These are phyloP conservation scores for Philonicus albiceps DNA, from an alignment of 2,888 invertebrate species.

Conservation along the genomic window DNA sequence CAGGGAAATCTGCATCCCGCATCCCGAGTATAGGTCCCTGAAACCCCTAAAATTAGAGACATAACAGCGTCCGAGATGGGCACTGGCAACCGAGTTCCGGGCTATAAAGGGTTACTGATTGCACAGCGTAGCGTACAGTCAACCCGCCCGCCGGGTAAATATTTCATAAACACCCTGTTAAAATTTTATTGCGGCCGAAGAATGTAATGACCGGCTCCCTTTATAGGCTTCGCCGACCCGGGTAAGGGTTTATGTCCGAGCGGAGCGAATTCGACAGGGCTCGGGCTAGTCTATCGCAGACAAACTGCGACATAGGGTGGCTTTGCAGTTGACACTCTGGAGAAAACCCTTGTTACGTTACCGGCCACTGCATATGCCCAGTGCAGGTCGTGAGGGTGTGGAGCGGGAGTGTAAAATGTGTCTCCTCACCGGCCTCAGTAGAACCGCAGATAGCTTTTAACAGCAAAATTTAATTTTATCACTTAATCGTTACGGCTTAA, in stretches of 20 bases:
- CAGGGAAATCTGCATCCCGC: neutral
- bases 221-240: neutral
- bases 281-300: neutral
- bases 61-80: neutral
- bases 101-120: neutral
- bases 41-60: conserved; percentile 25
- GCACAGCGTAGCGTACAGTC: neutral
- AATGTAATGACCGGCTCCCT: conserved; percentile 24
- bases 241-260: neutral
- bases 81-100: neutral
- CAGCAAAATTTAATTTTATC: conserved; percentile 30
- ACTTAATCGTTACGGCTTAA: conserved; percentile 20
- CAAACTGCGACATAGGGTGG: neutral
- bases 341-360: neutral
- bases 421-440: neutral
- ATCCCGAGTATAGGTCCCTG: neutral
- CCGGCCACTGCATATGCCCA: neutral
- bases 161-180: conserved; percentile 41
- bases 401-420: neutral
- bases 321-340: neutral
- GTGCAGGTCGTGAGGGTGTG: neutral
- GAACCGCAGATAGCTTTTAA: conserved; percentile 23
- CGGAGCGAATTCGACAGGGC: neutral
- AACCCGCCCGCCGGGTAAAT: conserved; percentile 13
- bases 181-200: conserved; percentile 34